Evolutionary conservation across 2,888 invertebrate species (phyloP), one percentile per base, ranked within the genome.

Genomic region (Gymnocheta viridis): DNA sequence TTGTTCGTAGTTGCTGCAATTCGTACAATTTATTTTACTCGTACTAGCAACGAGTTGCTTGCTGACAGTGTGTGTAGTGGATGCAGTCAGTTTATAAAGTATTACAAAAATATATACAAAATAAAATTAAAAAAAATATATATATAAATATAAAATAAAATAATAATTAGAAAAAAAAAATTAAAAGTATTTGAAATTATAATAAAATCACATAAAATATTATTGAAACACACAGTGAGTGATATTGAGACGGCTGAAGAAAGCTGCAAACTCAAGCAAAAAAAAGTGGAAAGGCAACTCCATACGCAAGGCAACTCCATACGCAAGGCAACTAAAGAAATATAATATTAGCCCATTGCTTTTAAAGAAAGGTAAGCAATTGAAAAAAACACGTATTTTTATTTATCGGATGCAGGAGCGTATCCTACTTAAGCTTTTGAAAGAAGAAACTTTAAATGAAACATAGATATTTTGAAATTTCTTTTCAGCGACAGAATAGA

Each of bases 11-110:
- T 29, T 76, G 54, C 12, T 56, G 54, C 27, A 54, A 54, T 54
- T 32, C 22, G 44, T n/a, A 24, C n/a, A 32, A 56, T 41, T 9
- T 19, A 27, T 10, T 41, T 17, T 22, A 2, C 44, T 72, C 19
- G 22, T 72, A 19, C 44, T 12, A 51, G 19, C 32, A 19, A 51
- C 35, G 41, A 74, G 51, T 27, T n/a, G n/a, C n/a, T 35, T 76
- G 56, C 76, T 67, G 47, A 66, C 66, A 76, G 76, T 76, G 56
- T 67, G 76, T 76, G 56, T 67, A 51, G 29, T 70, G 44, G 54
- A 27, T 54, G 67, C 67, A 47, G 47, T 29, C 54, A 60, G 64
- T 54, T 22, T 41, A 22, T 29, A 41, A 74, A 74, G 64, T 54
- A 64, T 41, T 74, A 24, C 24, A 12, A 22, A 54, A 74, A 29